Conservation (phyloP, 2,888 invertebrate species). For the Troides aeacus region DNA sequence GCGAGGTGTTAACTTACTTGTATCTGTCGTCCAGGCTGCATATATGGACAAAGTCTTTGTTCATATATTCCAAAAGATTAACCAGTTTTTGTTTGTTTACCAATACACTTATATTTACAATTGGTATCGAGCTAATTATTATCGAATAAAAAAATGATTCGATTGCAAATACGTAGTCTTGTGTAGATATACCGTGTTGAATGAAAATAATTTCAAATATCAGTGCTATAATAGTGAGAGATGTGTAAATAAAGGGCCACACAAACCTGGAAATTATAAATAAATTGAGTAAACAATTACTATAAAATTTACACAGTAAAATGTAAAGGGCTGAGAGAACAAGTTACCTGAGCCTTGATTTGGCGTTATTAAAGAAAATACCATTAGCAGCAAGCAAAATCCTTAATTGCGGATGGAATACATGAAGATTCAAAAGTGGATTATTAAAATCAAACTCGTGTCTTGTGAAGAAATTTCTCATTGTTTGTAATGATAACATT, state of each 20-base stretch:
- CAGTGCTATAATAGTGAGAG: slow-evolving; percentile 36
- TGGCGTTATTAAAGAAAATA: slow-evolving; percentile 50
- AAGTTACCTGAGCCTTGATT: slow-evolving; percentile 50
- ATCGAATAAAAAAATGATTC: slow-evolving; percentile 59
- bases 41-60: slow-evolving; percentile 50
- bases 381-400: slow-evolving; percentile 50
- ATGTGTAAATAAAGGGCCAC: slow-evolving; percentile 42
- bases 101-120: slow-evolving; percentile 43
- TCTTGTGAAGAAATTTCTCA: slow-evolving; percentile 45
- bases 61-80: slow-evolving; percentile 46
- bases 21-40: slow-evolving; percentile 45
- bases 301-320: not conserved
- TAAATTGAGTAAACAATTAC: not conserved
- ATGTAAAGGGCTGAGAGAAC: not conserved
- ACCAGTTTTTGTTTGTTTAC: slow-evolving; percentile 42
- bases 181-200: slow-evolving; percentile 39
- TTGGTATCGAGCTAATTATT: slow-evolving; percentile 44
- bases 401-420: slow-evolving; percentile 58
- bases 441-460: slow-evolving; percentile 46
- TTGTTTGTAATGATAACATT: slow-evolving; percentile 36
- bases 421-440: slow-evolving; percentile 44
- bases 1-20: slow-evolving; percentile 42
- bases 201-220: slow-evolving; percentile 45
- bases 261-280: slow-evolving; percentile 39
- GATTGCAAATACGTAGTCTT: slow-evolving; percentile 53